Percentiles rank a stretch among this genome's conserved stretches.
Evolutionary conservation across 2,888 invertebrate genomes (phyloP).

Genomic region (Nezara viridula): DNA sequence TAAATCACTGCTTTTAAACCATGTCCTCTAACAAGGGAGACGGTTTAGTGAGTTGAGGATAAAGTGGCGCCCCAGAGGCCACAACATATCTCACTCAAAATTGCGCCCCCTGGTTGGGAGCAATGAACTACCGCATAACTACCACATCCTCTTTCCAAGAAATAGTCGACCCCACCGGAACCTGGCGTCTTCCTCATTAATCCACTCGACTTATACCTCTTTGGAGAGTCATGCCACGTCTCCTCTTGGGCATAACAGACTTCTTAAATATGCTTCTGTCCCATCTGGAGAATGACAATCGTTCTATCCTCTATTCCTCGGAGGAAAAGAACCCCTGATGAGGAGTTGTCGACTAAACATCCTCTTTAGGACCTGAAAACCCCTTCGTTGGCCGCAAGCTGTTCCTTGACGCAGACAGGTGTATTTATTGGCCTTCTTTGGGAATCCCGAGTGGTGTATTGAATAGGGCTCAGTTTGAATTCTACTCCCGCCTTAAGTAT

Average conservation of each 20-base stretch:
- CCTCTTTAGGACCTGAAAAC: not conserved
- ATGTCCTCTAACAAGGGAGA: not conserved
- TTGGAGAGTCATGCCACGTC: conserved; percentile 16
- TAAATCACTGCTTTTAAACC: not conserved
- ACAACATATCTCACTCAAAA: not conserved
- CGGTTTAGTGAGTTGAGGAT: not conserved
- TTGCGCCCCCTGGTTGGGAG: not conserved
- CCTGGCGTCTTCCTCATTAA: conserved; percentile 48
- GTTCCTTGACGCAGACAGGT: not conserved
- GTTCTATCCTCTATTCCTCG: not conserved
- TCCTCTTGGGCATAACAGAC: not conserved
- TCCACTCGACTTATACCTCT: not conserved
- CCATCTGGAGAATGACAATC: not conserved
- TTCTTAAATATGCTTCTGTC: not conserved
- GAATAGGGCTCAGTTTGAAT: not conserved
- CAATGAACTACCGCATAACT: conserved; percentile 27
- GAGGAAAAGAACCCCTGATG: not conserved
- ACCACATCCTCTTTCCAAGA: conserved; percentile 43
- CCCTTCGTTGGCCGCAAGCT: not conserved
- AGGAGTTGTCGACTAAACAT: not conserved
- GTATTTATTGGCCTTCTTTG: not conserved
- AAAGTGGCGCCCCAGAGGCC: not conserved
- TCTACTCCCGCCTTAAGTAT: not conserved
- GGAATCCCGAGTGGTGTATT: not conserved
- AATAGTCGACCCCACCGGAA: not conserved